Evolutionary conservation across 2,113 vertebrate species (phyloP), one percentile per base, ranked within the genome.

Genomic region (Ploceus nigricollis): DNA sequence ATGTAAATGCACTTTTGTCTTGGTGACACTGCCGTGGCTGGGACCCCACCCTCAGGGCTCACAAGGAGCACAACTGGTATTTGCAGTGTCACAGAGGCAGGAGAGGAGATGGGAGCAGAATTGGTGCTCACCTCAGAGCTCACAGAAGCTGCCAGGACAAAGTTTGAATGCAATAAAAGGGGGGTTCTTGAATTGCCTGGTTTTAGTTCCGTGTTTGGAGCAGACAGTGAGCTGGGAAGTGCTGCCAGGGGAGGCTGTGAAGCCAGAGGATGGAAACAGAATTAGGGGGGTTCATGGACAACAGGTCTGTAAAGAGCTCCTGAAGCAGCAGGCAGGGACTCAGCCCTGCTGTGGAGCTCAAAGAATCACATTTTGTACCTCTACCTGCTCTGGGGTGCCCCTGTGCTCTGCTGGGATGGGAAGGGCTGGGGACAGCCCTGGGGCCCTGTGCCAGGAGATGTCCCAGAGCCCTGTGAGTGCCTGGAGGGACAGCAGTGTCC

Each of bases 401-500:
- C 53, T 60, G 24, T 3, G 63, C 37, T 23, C 56, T 56, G 63
- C 71, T 48, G 44, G 9, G 44, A 5, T 1, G 13, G 53, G 21
- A 6, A 7, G 7, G 15, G 19, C 40, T 6, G 40, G 50, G 47
- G 3, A 14, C 35, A 33, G 42, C n/a, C 1, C 30, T 9, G 53
- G 53, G 25, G 23, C 21, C 15, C 53, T 14, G 24, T 30, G 40
- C 61, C 51, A 13, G 72, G 51, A 35, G 51, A 3, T 18, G 53
- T 8, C 53, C 51, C 42, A 0, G 17, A 2, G 37, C 48, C 22
- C 27, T 0, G 15, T 7, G 21, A 10, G 39, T 20, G 35, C 18
- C 58, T 42, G 1, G 7, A 3, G 12, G 54, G 31, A 1, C 40
- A 15, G 0, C 51, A 1, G 14, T 3, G 45, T 7, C 58, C 24